Evolutionary conservation across 2,113 vertebrate genomes (phyloP), one percentile per base, ranked within the genome.

Genomic region (Notechis scutatus): DNA sequence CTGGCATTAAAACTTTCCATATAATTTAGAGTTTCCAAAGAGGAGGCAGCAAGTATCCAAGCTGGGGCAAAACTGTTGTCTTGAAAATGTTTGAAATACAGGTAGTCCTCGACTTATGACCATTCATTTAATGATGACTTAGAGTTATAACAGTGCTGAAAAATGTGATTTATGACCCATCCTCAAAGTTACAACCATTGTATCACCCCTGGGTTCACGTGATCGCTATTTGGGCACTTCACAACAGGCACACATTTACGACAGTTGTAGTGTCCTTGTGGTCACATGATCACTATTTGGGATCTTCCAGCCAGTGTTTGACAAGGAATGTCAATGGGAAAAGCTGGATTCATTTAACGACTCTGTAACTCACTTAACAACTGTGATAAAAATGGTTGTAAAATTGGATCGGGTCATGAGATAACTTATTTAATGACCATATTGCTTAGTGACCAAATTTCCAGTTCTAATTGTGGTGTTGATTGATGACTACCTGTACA

Each of bases 1-100:
- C 98, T 98, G 98, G 98, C 98, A 98, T 98, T 98, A 98, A 98
- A 98, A 98, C 97, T 98, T 98, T 97, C 97, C 97, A 96, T 95
- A 96, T 57, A 98, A 96, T 97, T 97, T 97, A 96, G 96, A 94
- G 90, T 97, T 98, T 97, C 92, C 96, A 97, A 97, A 97, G 95
- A 96, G 96, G 95, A 97, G 98, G 98, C 98, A 98, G 98, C 98
- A 97, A 96, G 94, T 97, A 97, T 97, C 95, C 94, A 97, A 95
- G 93, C 94, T 97, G 95, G 91, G 95, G 64, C 45, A 95, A 96
- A 95, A 94, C 23, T 93, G 93, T 95, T 96, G 69, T 61, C 81
- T 93, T 96, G 55, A 96, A 93, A 95, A 92, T 93, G 23, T 96
- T 95, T 96, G 29, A n/a, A 69, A 18, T 69, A 34, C 64, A 34